Base-by-base conservation (phyloP, 2,113 vertebrate genomes). In the Aptenodytes patagonicus region DNA sequence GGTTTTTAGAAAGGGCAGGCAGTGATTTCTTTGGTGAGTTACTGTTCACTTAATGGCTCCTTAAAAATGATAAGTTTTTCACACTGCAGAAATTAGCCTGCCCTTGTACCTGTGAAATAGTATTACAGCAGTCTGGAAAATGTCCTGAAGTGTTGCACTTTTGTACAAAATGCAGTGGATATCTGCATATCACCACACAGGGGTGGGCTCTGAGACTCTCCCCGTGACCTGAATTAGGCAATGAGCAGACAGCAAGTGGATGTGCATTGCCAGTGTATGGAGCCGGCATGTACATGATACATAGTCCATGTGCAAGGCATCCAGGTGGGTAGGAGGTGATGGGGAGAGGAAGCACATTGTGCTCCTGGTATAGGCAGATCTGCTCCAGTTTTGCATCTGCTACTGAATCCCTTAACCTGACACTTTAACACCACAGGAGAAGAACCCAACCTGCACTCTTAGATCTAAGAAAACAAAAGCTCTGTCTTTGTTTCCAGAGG, bases 311-410 rank as follows among this genome's bases (percentile, higher is more conserved):
- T 68, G 51, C 55, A 81, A 91, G 38, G 32, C n/a, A 40, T 3
- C 38, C 77, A 91, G 83, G 52, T 91, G 60, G 65, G 93, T 10
- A 52, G 95, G 87, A 91, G 89, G 84, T 91, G 91, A 83, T 57
- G 40, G 57, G 12, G 51, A 81, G 11, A 78, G 18, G 57, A 68
- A 60, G 61, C 19, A 89, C 47, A 38, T 68, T 93, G 75, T 91
- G 69, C 61, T 84, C 29, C 77, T 82, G 57, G 34, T 38, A 18
- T 20, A 82, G 42, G 66, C 66, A 72, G 87, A 87, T 34, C 83
- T 94, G 91, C n/a, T 91, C 91, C 70, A 94, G 40, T 95, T 93
- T 94, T 46, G n/a, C 81, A 85, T 72, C 89, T 95, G 86, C 66
- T 89, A 26, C 61, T 34, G n/a, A 57, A 24, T 84, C 25, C 36